Conservation (phyloP, 2,797 vertebrate species). For the Trichosurus vulpecula region DNA sequence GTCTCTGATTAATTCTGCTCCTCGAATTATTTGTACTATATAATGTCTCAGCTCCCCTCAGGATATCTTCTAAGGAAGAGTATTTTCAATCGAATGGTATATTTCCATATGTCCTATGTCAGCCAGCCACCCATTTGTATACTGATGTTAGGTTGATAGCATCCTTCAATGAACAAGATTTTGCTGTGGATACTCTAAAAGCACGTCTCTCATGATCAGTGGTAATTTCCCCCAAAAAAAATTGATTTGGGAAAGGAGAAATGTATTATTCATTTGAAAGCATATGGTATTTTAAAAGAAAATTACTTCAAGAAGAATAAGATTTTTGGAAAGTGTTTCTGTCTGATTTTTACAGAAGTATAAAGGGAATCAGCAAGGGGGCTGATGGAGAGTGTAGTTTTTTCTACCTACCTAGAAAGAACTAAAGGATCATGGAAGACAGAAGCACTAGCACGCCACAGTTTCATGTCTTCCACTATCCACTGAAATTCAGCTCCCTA, state of each 20-base stretch:
- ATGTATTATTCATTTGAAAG: background rate
- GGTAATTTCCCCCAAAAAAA: background rate
- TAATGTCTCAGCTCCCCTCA: background rate
- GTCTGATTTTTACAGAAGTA: background rate
- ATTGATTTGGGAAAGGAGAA: slow-evolving; percentile 1
- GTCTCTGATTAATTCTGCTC: background rate
- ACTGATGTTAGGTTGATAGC: background rate
- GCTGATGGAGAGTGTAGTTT: background rate
- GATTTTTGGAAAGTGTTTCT: slow-evolving; percentile 9
- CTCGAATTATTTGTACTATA: background rate
- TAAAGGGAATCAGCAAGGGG: background rate
- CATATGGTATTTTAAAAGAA: background rate
- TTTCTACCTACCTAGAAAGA: background rate
- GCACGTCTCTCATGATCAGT: background rate
- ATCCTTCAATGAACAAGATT: background rate
- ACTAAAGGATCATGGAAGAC: background rate
- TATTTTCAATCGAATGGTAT: background rate
- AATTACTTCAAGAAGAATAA: background rate
- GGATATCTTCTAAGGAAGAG: background rate
- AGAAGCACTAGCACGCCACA: background rate
- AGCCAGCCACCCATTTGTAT: background rate
- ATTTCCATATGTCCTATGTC: background rate
- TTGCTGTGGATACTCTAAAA: slow-evolving; percentile 10
- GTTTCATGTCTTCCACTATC: background rate
- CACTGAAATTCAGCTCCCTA: background rate